Conservation (phyloP, 1,140 invertebrate genomes). For the Conus betulinus region DNA sequence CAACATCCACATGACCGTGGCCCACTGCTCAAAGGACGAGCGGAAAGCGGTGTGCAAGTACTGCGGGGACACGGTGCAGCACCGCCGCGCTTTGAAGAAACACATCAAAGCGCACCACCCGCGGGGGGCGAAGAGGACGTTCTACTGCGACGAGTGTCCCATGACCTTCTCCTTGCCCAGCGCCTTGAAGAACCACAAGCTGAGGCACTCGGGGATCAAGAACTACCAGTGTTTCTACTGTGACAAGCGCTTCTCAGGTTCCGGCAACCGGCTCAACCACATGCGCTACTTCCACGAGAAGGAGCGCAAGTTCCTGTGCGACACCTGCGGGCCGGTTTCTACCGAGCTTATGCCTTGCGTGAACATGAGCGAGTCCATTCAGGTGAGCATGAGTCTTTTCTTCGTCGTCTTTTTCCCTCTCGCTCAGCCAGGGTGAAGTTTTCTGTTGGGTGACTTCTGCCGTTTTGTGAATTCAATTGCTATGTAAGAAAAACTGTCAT, state of each 20-base stretch:
- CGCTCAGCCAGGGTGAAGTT: too few species aligned
- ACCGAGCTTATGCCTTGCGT: background rate
- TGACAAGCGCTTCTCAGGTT: background rate
- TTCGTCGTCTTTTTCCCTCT: too few species aligned
- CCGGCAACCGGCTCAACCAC: background rate
- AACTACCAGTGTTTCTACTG: conserved; percentile 30
- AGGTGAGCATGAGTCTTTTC: background rate
- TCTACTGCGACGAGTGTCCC: conserved; percentile 16
- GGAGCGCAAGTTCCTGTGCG: conserved; percentile 22
- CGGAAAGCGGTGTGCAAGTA: conserved; percentile 3
- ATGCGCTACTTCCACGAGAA: conserved; percentile 4
- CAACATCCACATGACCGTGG: conserved; percentile 3
- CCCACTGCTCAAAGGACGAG: background rate
- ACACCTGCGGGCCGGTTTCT: conserved; percentile 26
- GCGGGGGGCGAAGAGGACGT: background rate
- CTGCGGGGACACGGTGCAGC: background rate
- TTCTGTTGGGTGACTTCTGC: too few species aligned
- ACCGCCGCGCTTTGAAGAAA: background rate
- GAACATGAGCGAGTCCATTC: conserved; percentile 20
- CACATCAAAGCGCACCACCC: conserved; percentile 27
- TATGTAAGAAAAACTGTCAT: too few species aligned
- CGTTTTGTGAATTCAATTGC: too few species aligned
- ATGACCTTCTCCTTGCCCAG: background rate
- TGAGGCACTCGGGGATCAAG: background rate
- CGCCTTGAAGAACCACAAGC: conserved; percentile 27